Conservation (phyloP, 2,113 vertebrate genomes). For the Perognathus longimembris region DNA sequence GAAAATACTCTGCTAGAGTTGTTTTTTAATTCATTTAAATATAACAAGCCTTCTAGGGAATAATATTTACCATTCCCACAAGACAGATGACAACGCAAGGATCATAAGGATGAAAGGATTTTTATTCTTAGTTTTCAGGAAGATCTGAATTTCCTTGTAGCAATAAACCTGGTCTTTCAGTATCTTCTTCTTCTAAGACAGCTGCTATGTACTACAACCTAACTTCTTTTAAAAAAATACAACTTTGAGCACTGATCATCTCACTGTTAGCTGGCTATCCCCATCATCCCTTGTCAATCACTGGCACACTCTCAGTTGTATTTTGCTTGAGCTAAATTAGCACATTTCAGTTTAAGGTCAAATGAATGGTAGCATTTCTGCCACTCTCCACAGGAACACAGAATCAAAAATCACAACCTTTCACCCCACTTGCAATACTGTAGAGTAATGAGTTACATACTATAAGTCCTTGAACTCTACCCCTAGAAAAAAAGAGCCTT, state of each 20-base stretch:
- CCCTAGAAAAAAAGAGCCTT: not conserved
- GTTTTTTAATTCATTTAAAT: conserved; percentile 46
- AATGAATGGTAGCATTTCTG: not conserved
- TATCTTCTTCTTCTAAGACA: not conserved
- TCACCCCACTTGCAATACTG: accelerated
- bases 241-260: not conserved
- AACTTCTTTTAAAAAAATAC: not conserved
- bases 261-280: not conserved
- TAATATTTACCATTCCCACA: not conserved
- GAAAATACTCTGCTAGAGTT: not conserved
- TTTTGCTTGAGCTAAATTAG: not conserved
- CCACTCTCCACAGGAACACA: not conserved
- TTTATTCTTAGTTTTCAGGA: not conserved
- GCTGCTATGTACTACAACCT: not conserved
- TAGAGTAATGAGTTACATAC: not conserved
- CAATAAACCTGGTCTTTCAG: not conserved
- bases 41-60: not conserved
- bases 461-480: too few relatives aligned
- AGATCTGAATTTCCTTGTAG: not conserved
- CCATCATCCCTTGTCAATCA: not conserved
- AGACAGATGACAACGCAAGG: conserved; percentile 3
- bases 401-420: too few relatives aligned
- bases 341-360: not conserved
- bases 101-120: conserved; percentile 23
- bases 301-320: accelerated